Evolutionary conservation across 2,113 vertebrate species (phyloP).

Genomic region (Mormyrus lacerda): DNA sequence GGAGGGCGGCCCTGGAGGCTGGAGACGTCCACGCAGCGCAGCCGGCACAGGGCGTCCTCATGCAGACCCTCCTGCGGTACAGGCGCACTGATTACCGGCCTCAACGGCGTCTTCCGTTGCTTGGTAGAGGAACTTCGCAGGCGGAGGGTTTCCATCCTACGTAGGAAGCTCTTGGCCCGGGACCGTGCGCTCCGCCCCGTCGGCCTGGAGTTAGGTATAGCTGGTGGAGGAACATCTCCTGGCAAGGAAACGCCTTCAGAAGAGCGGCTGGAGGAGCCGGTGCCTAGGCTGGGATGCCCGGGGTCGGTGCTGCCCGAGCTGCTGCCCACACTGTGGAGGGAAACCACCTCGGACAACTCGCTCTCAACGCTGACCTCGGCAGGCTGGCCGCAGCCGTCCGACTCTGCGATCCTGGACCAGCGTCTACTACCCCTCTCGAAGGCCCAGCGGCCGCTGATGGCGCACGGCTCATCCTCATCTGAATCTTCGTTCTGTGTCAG

Average conservation of each 20-base stretch:
- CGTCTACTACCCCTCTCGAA: constrained; percentile 96
- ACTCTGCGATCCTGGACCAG: constrained; percentile 90
- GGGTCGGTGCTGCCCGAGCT: constrained; percentile 68
- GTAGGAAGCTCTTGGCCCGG: constrained; percentile 85
- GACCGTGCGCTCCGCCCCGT: constrained; percentile 79
- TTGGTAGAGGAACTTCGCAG: constrained; percentile 73
- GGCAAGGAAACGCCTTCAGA: constrained; percentile 72
- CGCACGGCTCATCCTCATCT: constrained; percentile 94
- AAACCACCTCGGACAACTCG: constrained; percentile 73
- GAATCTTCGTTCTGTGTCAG: constrained; percentile 95
- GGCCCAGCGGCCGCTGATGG: constrained; percentile 96
- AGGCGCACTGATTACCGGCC: constrained; percentile 86
- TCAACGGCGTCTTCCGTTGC: constrained; percentile 64
- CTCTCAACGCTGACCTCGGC: constrained; percentile 68
- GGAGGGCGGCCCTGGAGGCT: constrained; percentile 75
- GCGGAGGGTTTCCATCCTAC: constrained; percentile 93
- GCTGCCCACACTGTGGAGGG: constrained; percentile 77
- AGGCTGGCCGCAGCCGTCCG: constrained; percentile 77
- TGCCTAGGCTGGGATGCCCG: constrained; percentile 78
- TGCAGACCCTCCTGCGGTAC: constrained; percentile 81
- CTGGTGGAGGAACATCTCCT: background rate
- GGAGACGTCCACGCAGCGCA: constrained; percentile 91
- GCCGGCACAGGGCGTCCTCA: constrained; percentile 79
- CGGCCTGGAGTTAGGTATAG: background rate
- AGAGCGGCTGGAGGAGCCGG: constrained; percentile 78